Evolutionary conservation across 2,888 invertebrate species (phyloP).

Genomic region (Cheilosia impressa): DNA sequence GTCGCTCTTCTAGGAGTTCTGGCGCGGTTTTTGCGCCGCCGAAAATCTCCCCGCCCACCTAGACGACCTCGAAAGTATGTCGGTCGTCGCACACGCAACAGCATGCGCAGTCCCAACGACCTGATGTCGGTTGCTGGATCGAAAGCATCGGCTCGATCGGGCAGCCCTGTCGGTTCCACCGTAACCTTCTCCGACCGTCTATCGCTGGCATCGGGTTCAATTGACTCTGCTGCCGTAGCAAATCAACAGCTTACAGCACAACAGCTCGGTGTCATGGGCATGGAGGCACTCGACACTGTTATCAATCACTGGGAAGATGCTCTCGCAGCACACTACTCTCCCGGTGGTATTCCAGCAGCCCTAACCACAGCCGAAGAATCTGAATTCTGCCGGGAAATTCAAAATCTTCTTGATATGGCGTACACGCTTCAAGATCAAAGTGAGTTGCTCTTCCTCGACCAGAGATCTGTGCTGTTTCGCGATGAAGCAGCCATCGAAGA

Average conservation of each 20-base stretch:
- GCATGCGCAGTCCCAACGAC: conserved; percentile 89
- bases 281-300: conserved; percentile 96
- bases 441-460: conserved; percentile 93
- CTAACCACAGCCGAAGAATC: conserved; percentile 93
- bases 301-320: conserved; percentile 98
- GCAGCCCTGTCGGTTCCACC: conserved; percentile 86
- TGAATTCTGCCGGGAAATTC: conserved; percentile 92
- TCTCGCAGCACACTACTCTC: conserved; percentile 89
- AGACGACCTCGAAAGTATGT: conserved; percentile 85
- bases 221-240: conserved; percentile 84
- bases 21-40: conserved; percentile 90
- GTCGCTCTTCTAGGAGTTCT: conserved; percentile 92
- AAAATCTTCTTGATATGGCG: conserved; percentile 92
- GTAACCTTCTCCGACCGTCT: conserved; percentile 87
- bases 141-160: conserved; percentile 86
- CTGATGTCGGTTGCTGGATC: conserved; percentile 88
- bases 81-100: conserved; percentile 85
- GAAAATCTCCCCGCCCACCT: conserved; percentile 87
- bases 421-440: conserved; percentile 94
- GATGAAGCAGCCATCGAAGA: conserved; percentile 88
- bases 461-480: conserved; percentile 93
- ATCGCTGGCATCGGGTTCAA: conserved; percentile 88
- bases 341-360: conserved; percentile 85
- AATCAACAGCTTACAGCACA: conserved; percentile 90
- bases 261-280: conserved; percentile 95